These are phyloP conservation scores for Penelope pileata DNA, from an alignment of 2,113 vertebrate species.

Conservation along the genomic window DNA sequence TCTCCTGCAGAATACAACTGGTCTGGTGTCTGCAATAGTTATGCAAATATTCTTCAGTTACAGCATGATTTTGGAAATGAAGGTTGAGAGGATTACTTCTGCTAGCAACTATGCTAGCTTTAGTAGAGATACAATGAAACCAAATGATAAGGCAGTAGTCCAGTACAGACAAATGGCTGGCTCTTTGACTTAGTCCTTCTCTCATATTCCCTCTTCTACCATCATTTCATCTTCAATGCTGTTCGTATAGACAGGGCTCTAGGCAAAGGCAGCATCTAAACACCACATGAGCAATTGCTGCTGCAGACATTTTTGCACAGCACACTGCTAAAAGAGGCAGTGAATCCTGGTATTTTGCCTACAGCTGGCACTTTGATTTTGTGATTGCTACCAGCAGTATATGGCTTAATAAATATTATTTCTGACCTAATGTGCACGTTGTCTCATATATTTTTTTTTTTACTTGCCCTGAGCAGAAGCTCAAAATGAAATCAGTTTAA, in stretches of 20 bases:
- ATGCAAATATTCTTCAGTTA: constrained; percentile 13
- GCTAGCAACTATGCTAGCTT: background rate
- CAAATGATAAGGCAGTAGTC: background rate
- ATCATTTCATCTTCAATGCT: background rate
- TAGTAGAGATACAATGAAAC: background rate
- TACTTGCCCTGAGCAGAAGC: background rate
- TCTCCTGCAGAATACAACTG: constrained; percentile 38
- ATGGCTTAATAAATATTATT: constrained; percentile 11
- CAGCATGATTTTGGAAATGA: background rate
- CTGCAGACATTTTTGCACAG: background rate
- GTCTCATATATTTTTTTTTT: background rate
- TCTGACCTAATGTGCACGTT: constrained; percentile 15
- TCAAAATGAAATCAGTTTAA: constrained; percentile 14
- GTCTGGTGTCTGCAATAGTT: constrained; percentile 27
- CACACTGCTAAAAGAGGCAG: background rate
- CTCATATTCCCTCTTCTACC: background rate
- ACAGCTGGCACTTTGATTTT: constrained; percentile 17
- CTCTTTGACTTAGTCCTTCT: background rate
- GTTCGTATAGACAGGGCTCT: background rate
- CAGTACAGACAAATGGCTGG: background rate
- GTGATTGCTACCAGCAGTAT: background rate
- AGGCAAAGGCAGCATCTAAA: constrained; percentile 6
- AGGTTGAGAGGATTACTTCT: background rate
- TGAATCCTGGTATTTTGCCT: background rate
- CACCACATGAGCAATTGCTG: background rate